These are phyloP conservation scores for Agelastica alni DNA, from an alignment of 2,888 invertebrate species.

Conservation along the genomic window DNA sequence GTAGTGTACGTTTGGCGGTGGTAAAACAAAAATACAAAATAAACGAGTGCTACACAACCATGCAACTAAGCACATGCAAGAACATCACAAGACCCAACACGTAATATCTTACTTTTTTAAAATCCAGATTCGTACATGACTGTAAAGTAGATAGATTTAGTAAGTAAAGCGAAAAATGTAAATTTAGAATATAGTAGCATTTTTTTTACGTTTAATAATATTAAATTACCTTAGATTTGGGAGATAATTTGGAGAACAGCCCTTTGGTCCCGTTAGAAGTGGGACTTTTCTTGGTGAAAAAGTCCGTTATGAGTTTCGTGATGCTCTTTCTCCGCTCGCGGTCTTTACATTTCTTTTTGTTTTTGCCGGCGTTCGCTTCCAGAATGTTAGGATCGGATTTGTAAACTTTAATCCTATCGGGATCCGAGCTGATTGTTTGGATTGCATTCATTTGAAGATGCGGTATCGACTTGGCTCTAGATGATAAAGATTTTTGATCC, in stretches of 20 bases:
- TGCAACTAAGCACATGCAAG: constrained; percentile 31
- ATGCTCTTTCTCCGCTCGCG: constrained; percentile 78
- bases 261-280: constrained; percentile 51
- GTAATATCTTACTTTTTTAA: constrained; percentile 52
- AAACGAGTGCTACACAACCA: constrained; percentile 25
- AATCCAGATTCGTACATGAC: constrained; percentile 64
- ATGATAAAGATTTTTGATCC: constrained; percentile 14
- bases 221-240: constrained; percentile 66
- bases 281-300: constrained; percentile 73
- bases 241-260: constrained; percentile 64
- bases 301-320: constrained; percentile 81
- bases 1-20: too few species aligned
- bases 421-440: constrained; percentile 13
- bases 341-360: constrained; percentile 63
- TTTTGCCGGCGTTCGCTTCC: constrained; percentile 42
- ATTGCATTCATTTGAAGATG: constrained; percentile 38
- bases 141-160: constrained; percentile 54
- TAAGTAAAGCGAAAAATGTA: constrained; percentile 29
- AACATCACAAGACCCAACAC: constrained; percentile 28
- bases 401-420: constrained; percentile 43
- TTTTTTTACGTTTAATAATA: too few species aligned
- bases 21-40: constrained; percentile 10
- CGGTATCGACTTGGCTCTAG: constrained; percentile 50
- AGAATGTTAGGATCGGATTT: constrained; percentile 55
- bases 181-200: too few species aligned